phyloP scores from a whole-genome alignment of 2,113 vertebrate species.

The Cyprinus carpio region DNA sequence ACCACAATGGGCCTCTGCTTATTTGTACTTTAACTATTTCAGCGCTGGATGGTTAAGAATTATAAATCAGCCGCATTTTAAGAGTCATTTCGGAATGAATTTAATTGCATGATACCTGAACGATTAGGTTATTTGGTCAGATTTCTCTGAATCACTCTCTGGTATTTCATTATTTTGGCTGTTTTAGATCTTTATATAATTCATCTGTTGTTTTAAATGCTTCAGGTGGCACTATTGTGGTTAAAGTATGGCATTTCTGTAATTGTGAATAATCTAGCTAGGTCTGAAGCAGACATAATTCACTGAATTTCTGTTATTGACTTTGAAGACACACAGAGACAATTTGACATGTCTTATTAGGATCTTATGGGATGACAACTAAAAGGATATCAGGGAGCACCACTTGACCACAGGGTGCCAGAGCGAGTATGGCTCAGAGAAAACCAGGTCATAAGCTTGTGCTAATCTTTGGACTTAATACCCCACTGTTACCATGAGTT shows the following conservation, averaged over 20 bases:
- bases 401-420: conserved; percentile 52
- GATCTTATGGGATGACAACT: conserved; percentile 31
- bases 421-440: conserved; percentile 23
- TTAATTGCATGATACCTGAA: background rate
- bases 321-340: background rate
- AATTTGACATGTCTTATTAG: conserved; percentile 45
- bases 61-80: background rate
- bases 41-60: conserved; percentile 10
- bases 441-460: conserved; percentile 23
- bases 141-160: background rate
- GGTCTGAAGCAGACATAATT: background rate
- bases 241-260: background rate
- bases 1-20: background rate
- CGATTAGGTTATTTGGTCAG: background rate
- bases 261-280: background rate
- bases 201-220: background rate
- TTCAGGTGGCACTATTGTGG: background rate
- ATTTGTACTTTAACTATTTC: conserved; percentile 52
- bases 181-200: background rate
- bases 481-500: conserved; percentile 28
- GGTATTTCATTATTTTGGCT: background rate
- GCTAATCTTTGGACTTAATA: conserved; percentile 43
- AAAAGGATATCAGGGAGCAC: conserved; percentile 25
- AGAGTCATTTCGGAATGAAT: background rate
- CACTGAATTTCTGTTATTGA: background rate